phyloP scores from a whole-genome alignment of 2,113 vertebrate genomes.

The Austrofundulus limnaeus region DNA sequence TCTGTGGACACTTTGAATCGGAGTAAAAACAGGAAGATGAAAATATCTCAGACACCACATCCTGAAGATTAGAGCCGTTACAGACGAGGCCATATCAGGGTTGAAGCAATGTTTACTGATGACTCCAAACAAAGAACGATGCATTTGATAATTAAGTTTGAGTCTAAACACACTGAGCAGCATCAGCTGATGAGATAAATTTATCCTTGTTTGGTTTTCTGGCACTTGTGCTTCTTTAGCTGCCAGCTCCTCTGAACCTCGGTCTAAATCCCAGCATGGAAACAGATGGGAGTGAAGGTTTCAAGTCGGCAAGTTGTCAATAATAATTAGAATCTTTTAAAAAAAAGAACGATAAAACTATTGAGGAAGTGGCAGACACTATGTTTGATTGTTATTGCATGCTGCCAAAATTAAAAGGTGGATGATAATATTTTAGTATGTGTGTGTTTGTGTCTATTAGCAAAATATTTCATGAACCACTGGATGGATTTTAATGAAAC shows the following conservation, averaged over 20 bases:
- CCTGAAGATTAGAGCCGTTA: no score
- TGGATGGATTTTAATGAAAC: no score
- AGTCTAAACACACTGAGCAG: neutral
- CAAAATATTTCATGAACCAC: no score
- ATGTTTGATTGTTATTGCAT: no score
- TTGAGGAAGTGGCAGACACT: neutral
- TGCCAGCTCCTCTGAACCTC: neutral
- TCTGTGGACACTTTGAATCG: no score
- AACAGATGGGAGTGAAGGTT: slow-evolving; percentile 1
- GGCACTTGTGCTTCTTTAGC: neutral
- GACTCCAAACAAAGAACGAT: neutral
- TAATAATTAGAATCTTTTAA: neutral
- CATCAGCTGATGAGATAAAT: neutral
- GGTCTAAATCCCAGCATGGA: neutral
- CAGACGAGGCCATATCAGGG: neutral
- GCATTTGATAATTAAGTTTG: neutral
- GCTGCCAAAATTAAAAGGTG: no score
- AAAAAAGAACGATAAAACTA: neutral
- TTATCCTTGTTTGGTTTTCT: neutral
- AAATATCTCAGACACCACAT: no score
- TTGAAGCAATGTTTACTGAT: neutral
- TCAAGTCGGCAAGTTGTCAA: neutral
- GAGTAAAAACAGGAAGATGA: no score
- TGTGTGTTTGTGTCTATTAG: no score
- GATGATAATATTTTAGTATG: no score